Conservation (phyloP, 1,140 invertebrate genomes). For the Macrobrachium rosenbergii region DNA sequence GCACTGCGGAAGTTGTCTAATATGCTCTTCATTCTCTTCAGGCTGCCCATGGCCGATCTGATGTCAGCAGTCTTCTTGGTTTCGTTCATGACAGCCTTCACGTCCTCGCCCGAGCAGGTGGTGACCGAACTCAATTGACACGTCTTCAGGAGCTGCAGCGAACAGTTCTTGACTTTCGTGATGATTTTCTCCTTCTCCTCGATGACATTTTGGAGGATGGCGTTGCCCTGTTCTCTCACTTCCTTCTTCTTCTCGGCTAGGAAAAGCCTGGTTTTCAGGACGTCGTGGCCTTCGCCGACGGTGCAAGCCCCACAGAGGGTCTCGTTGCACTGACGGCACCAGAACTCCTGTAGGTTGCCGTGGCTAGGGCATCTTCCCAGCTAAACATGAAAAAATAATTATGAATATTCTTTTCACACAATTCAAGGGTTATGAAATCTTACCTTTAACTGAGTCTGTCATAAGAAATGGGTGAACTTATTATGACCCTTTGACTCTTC, state of each 20-base stretch:
- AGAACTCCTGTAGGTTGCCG: slow-evolving; percentile 22
- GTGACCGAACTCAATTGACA: slow-evolving; percentile 27
- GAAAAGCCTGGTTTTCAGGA: slow-evolving; percentile 12
- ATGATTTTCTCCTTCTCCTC: slow-evolving; percentile 45
- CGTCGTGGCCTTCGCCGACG: slow-evolving; percentile 33
- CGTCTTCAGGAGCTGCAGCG: slow-evolving; percentile 10
- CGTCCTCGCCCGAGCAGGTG: slow-evolving; percentile 25
- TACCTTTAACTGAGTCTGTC: no score
- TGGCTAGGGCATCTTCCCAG: slow-evolving; percentile 18
- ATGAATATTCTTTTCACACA: no score
- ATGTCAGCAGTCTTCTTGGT: slow-evolving; percentile 38
- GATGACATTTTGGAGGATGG: slow-evolving; percentile 23
- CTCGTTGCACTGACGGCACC: slow-evolving; percentile 37
- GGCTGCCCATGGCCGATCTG: slow-evolving; percentile 23
- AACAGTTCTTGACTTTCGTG: slow-evolving; percentile 4
- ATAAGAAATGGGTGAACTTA: no score
- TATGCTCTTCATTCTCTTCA: slow-evolving; percentile 41
- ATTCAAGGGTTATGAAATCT: no score
- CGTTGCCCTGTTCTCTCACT: slow-evolving; percentile 16
- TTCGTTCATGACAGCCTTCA: slow-evolving; percentile 29
- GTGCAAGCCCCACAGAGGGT: slow-evolving; percentile 36
- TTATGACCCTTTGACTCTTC: no score
- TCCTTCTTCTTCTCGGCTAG: slow-evolving; percentile 27
- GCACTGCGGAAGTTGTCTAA: not conserved
- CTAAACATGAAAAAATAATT: not conserved